Evolutionary conservation across 2,888 invertebrate genomes (phyloP).

Genomic region (Plebejus argus): DNA sequence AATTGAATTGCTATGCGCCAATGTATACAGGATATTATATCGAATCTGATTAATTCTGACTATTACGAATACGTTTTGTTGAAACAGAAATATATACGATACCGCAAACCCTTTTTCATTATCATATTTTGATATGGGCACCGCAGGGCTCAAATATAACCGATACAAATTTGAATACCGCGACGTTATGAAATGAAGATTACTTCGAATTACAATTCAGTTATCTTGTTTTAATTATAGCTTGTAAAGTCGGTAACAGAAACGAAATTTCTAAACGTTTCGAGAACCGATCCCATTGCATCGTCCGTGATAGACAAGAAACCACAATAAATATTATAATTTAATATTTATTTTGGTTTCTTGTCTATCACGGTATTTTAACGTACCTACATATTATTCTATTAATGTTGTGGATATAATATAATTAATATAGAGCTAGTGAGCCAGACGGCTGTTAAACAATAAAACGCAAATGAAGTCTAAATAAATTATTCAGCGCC

Average conservation of each 20-base stretch:
- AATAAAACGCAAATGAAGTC: background rate
- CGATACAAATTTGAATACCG: background rate
- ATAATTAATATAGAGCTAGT: background rate
- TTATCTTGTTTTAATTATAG: background rate
- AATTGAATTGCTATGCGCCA: too few species aligned
- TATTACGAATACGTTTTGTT: background rate
- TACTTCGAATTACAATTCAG: background rate
- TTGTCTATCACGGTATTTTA: background rate
- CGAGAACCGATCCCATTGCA: background rate
- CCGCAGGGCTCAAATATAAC: background rate
- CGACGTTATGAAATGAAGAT: background rate
- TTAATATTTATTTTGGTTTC: too few species aligned
- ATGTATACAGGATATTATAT: background rate
- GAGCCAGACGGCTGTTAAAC: background rate
- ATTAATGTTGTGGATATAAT: background rate
- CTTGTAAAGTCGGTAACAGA: background rate
- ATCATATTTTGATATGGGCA: background rate
- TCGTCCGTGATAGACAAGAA: background rate
- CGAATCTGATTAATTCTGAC: background rate
- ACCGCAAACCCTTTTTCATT: background rate
- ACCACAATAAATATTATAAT: background rate
- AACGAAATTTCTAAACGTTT: background rate
- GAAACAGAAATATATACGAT: background rate
- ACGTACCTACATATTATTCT: background rate
- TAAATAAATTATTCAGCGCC: background rate